Conservation (phyloP, 2,888 invertebrate genomes). For the Mallateleia sp. region DNA sequence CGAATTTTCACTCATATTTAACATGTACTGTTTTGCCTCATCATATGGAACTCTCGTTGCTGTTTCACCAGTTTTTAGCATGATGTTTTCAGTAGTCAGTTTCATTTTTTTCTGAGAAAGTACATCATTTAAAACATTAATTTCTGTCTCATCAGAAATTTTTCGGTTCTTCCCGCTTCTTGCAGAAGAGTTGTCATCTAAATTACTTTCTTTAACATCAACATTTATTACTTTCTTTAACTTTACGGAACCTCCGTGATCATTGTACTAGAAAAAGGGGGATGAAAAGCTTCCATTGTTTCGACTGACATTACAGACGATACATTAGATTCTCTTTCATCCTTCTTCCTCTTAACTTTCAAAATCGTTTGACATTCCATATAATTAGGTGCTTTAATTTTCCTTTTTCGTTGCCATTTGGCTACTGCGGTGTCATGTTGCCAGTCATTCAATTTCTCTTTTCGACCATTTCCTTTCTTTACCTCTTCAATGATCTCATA, state of each 20-base stretch:
- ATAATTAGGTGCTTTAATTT: not conserved
- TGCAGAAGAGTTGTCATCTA: too few relatives aligned
- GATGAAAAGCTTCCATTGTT: not conserved
- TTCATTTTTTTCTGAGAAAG: too few relatives aligned
- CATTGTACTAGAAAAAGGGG: too few relatives aligned
- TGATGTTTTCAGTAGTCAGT: too few relatives aligned
- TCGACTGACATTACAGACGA: too few relatives aligned
- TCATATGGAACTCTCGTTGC: too few relatives aligned
- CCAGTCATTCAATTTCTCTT: not conserved
- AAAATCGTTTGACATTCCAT: not conserved
- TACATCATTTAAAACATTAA: too few relatives aligned
- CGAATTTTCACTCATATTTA: not conserved
- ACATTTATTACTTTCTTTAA: not conserved
- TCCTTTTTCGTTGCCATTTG: not conserved
- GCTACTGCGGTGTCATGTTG: not conserved
- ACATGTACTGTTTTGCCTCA: not conserved
- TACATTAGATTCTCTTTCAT: too few relatives aligned
- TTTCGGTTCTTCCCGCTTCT: too few relatives aligned
- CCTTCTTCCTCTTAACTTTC: not conserved
- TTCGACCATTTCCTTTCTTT: not conserved
- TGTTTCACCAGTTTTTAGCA: too few relatives aligned
- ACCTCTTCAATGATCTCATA: not conserved
- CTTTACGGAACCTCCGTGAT: not conserved
- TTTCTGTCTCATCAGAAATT: too few relatives aligned
- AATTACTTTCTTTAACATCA: too few relatives aligned